Percentiles rank a stretch among this genome's conserved stretches.
phyloP scores from a whole-genome alignment of 2,797 vertebrate genomes.

The Pterois miles region DNA sequence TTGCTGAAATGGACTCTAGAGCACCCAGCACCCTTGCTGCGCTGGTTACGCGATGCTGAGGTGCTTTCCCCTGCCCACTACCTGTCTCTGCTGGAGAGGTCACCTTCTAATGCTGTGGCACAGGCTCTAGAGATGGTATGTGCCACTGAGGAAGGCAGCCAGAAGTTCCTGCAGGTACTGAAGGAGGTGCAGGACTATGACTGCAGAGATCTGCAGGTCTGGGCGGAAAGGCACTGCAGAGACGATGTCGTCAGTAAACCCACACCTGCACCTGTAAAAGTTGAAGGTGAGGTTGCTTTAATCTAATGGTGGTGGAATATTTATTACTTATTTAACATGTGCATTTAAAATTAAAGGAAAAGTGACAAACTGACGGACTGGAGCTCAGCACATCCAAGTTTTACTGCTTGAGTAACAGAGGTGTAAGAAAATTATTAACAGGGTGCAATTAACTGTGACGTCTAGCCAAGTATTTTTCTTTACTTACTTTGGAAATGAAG shows the following conservation, averaged over 20 bases:
- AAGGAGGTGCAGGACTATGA: conserved; percentile 77
- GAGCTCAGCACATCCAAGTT: not conserved
- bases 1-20: conserved; percentile 71
- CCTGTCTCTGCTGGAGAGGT: conserved; percentile 71
- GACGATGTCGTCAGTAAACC: not conserved
- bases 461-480: not conserved
- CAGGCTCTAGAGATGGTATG: conserved; percentile 69
- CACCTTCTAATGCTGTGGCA: conserved; percentile 64
- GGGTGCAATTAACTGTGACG: conserved; percentile 8
- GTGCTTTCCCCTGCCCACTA: conserved; percentile 65
- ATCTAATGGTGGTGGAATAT: not conserved
- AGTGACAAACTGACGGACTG: not conserved
- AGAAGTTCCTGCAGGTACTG: conserved; percentile 72
- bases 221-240: conserved; percentile 67
- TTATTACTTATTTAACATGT: not conserved
- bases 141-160: conserved; percentile 57
- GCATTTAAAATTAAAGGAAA: not conserved
- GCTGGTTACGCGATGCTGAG: conserved; percentile 66
- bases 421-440: conserved; percentile 39
- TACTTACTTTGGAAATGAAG: not conserved
- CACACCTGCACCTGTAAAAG: not conserved
- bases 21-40: conserved; percentile 74
- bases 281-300: conserved; percentile 47
- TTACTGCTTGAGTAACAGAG: not conserved
- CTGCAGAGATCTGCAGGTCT: conserved; percentile 70